Evolutionary conservation across 1,140 invertebrate genomes (phyloP).

Genomic region (Pseudachorutes palmiensis): DNA sequence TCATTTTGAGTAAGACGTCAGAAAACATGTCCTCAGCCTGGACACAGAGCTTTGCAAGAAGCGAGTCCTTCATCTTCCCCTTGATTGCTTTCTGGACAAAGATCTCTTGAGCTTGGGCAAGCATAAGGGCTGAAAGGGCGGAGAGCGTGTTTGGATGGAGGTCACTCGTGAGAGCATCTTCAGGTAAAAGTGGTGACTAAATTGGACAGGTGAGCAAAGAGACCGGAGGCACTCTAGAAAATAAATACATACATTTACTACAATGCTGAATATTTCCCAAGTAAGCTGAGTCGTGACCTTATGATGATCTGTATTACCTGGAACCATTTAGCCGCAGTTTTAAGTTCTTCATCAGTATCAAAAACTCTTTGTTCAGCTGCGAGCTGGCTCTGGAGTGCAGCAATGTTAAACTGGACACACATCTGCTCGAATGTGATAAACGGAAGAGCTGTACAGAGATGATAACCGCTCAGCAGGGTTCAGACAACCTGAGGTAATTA

Average conservation of each 20-base stretch:
- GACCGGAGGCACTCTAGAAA: conserved; percentile 76
- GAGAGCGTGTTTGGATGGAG: conserved; percentile 82
- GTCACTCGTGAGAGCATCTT: conserved; percentile 85
- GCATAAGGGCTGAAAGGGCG: conserved; percentile 77
- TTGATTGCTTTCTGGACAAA: conserved; percentile 89
- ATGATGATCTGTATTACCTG: conserved; percentile 54
- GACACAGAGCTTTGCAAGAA: conserved; percentile 83
- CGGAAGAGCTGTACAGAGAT: conserved; percentile 57
- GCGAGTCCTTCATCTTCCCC: conserved; percentile 61
- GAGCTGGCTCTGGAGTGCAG: conserved; percentile 79
- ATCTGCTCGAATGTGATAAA: conserved; percentile 85
- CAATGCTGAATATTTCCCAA: no score
- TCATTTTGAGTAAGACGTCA: conserved; percentile 78
- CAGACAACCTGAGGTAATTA: not conserved
- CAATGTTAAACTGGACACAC: conserved; percentile 95
- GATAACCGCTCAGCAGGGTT: conserved; percentile 3
- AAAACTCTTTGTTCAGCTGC: conserved; percentile 68
- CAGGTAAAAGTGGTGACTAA: conserved; percentile 73
- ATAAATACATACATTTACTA: conserved; percentile 32
- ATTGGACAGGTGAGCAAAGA: conserved; percentile 80
- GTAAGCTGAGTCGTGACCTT: no score
- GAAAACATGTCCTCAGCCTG: conserved; percentile 89
- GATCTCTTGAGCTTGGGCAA: conserved; percentile 96
- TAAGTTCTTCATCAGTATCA: conserved; percentile 87
- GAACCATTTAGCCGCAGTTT: conserved; percentile 84